These are phyloP conservation scores for Oreochromis aureus DNA, from an alignment of 2,113 vertebrate genomes.

Conservation along the genomic window DNA sequence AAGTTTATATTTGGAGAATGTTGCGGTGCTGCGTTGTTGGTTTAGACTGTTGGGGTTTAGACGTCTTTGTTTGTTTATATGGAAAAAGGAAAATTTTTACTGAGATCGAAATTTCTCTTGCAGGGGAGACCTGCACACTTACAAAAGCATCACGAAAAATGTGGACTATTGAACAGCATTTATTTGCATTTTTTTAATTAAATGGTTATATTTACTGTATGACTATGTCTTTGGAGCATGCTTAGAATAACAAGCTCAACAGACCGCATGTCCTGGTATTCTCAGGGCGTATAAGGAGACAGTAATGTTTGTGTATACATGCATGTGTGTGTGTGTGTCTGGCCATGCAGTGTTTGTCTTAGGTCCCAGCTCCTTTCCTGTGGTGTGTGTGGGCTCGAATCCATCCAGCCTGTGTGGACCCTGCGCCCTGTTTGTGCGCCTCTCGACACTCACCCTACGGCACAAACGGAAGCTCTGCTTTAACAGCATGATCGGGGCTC, in stretches of 20 bases:
- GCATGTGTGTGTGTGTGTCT: not conserved
- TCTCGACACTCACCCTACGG: not conserved
- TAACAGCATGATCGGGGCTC: conserved; percentile 18
- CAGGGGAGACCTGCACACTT: not conserved
- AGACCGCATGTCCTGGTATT: conserved; percentile 1
- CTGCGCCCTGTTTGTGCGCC: conserved; percentile 20
- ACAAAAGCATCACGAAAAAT: not conserved
- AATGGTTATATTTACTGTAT: not conserved
- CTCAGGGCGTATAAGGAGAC: conserved; percentile 18
- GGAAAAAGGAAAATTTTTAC: not conserved
- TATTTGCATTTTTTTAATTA: not conserved
- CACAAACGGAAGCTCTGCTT: conserved; percentile 37
- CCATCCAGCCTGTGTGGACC: conserved; percentile 21
- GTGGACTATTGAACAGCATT: not conserved
- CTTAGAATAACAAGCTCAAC: not conserved
- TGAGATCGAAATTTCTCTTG: not conserved
- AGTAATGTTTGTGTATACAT: not conserved
- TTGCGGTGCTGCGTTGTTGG: conserved; percentile 17
- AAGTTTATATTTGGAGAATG: conserved; percentile 43
- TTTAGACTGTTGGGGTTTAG: conserved; percentile 28
- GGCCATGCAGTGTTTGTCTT: conserved; percentile 17
- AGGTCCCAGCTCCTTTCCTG: conserved; percentile 20
- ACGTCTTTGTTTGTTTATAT: conserved; percentile 43
- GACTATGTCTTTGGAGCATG: not conserved
- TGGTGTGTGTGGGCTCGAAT: conserved; percentile 5